These are phyloP conservation scores for Andrena flavipes DNA, from an alignment of 2,888 invertebrate species.

Conservation along the genomic window DNA sequence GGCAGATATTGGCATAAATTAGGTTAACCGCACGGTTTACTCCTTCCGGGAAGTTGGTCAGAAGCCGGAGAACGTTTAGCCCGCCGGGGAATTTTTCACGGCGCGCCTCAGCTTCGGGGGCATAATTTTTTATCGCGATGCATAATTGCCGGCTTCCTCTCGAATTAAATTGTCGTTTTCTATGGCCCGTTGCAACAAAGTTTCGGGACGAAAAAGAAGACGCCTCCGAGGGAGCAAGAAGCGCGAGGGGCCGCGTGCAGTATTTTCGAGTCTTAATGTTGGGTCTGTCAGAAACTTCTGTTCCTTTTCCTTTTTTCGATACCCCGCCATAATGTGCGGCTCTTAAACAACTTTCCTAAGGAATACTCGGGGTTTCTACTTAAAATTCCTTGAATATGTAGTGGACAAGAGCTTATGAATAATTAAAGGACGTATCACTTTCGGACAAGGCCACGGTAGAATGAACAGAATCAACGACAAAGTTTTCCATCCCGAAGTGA, in stretches of 20 bases:
- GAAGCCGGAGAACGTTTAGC: slow-evolving; percentile 42
- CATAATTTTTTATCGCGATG: slow-evolving; percentile 37
- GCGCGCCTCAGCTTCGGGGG: slow-evolving; percentile 3
- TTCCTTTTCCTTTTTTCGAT: background rate
- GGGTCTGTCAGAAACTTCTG: slow-evolving; percentile 2
- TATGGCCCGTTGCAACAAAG: slow-evolving; percentile 35
- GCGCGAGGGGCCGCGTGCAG: background rate
- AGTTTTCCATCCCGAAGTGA: too few relatives aligned
- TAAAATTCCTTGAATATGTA: too few relatives aligned
- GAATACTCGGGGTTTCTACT: too few relatives aligned
- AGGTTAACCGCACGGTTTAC: slow-evolving; percentile 68
- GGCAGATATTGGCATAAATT: slow-evolving; percentile 72
- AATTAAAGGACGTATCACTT: too few relatives aligned
- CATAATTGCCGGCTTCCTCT: slow-evolving; percentile 33
- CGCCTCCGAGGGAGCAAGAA: background rate
- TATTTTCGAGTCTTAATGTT: slow-evolving; percentile 17
- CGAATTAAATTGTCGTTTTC: slow-evolving; percentile 47
- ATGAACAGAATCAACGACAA: too few relatives aligned
- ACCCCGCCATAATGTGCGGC: background rate
- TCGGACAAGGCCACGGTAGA: too few relatives aligned
- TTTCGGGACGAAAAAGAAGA: background rate
- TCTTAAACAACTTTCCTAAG: too few relatives aligned
- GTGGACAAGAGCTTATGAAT: too few relatives aligned
- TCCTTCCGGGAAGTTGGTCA: slow-evolving; percentile 69
- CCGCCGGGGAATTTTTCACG: slow-evolving; percentile 58